A percentile compares a stretch with the other conserved stretches of the same genome.
Conservation (phyloP, 2,888 invertebrate species). For the Bellardia bayeri region DNA sequence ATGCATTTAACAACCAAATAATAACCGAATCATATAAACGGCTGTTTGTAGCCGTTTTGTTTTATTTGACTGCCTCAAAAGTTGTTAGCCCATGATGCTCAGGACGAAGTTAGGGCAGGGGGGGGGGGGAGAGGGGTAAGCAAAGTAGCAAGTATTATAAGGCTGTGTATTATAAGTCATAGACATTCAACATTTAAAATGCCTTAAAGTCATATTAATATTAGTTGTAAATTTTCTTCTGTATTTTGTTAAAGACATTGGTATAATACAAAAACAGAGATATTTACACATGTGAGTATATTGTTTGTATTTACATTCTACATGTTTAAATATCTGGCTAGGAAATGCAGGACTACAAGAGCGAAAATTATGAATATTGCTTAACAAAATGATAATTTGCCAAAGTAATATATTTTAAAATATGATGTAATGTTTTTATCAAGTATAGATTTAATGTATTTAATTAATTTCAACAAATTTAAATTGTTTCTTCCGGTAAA, state of each 20-base stretch:
- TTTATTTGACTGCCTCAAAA: conserved; percentile 39
- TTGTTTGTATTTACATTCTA: neutral
- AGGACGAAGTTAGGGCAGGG: neutral
- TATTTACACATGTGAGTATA: neutral
- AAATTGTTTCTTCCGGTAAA: too few relatives aligned
- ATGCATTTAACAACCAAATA: conserved; percentile 72
- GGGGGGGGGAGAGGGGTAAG: neutral
- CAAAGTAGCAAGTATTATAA: conserved; percentile 22
- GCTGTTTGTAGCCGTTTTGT: conserved; percentile 49
- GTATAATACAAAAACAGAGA: conserved; percentile 10
- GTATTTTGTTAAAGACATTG: conserved; percentile 24
- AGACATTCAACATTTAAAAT: conserved; percentile 53
- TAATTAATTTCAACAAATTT: too few relatives aligned
- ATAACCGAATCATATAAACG: conserved; percentile 69
- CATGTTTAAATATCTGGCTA: neutral
- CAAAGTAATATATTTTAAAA: too few relatives aligned
- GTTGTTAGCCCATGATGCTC: conserved; percentile 32
- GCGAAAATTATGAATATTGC: too few relatives aligned
- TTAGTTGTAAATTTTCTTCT: conserved; percentile 61
- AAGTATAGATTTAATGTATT: too few relatives aligned
- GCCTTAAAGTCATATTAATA: conserved; percentile 71
- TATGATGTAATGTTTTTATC: too few relatives aligned
- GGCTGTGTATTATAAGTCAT: conserved; percentile 33
- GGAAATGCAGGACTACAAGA: neutral
- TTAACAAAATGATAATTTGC: too few relatives aligned